These are phyloP conservation scores for Drosophila emarginata DNA, from an alignment of 2,888 invertebrate genomes.

Conservation along the genomic window DNA sequence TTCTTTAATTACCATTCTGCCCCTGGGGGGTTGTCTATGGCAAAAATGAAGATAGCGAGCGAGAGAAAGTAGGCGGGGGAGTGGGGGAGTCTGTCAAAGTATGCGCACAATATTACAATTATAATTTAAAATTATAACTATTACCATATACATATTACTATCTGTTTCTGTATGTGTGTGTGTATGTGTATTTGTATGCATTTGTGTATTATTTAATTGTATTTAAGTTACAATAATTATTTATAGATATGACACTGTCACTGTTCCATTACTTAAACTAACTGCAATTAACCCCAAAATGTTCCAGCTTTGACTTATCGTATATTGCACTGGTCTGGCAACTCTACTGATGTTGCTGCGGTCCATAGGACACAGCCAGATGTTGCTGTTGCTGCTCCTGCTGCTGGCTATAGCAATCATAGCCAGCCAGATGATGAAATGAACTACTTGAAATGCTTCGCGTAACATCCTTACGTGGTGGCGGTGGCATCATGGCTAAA, in stretches of 20 bases:
- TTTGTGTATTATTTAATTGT: constrained; percentile 21
- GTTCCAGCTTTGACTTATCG: constrained; percentile 35
- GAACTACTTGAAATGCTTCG: constrained; percentile 5
- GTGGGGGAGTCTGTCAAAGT: constrained; percentile 25
- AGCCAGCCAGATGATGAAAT: constrained; percentile 46
- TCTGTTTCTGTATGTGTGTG: constrained; percentile 13
- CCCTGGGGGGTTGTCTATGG: neutral
- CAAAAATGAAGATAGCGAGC: neutral
- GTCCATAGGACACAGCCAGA: constrained; percentile 50
- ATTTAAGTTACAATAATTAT: constrained; percentile 67
- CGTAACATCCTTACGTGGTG: constrained; percentile 58
- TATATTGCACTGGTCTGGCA: constrained; percentile 70
- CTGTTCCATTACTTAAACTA: constrained; percentile 42
- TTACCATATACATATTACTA: constrained; percentile 42
- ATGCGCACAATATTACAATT: constrained; percentile 25
- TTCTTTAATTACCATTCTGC: neutral
- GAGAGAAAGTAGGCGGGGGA: neutral
- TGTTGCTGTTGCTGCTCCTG: constrained; percentile 23
- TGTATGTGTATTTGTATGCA: constrained; percentile 1
- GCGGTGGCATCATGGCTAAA: constrained; percentile 75
- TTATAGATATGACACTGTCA: constrained; percentile 79
- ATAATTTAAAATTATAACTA: constrained; percentile 70
- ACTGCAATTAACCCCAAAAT: constrained; percentile 38
- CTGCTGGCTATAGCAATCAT: constrained; percentile 58
- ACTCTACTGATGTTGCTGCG: constrained; percentile 46